These are phyloP conservation scores for Esox masquinongy DNA, from an alignment of 2,797 vertebrate species.

Conservation along the genomic window DNA sequence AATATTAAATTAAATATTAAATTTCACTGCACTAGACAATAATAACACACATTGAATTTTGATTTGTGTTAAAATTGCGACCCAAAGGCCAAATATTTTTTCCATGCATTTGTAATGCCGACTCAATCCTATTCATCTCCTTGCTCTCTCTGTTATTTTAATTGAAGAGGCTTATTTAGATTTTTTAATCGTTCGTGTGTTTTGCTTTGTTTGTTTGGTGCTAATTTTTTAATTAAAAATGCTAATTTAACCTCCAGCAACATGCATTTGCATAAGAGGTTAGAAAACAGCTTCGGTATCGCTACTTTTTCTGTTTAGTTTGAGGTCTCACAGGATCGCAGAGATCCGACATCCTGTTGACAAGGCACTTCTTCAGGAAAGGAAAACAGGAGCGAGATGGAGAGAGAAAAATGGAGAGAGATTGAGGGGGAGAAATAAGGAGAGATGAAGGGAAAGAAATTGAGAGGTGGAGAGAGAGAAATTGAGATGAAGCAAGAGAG, in stretches of 20 bases:
- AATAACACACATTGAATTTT: too few species aligned
- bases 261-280: slow-evolving; percentile 62
- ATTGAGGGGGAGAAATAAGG: not conserved
- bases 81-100: slow-evolving; percentile 34
- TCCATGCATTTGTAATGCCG: slow-evolving; percentile 16
- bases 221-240: slow-evolving; percentile 76
- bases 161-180: slow-evolving; percentile 62
- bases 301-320: slow-evolving; percentile 52
- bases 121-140: slow-evolving; percentile 13
- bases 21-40: too few species aligned
- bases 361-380: slow-evolving; percentile 38
- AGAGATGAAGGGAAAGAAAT: not conserved
- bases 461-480: not conserved
- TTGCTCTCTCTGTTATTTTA: slow-evolving; percentile 34
- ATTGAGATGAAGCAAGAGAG: too few species aligned
- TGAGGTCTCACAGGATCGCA: slow-evolving; percentile 53
- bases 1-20: slow-evolving; percentile 16
- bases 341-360: slow-evolving; percentile 44
- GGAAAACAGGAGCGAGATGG: not conserved
- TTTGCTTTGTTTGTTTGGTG: slow-evolving; percentile 76
- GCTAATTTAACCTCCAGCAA: slow-evolving; percentile 73
- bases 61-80: slow-evolving; percentile 40
- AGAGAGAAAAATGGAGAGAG: not conserved
- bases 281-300: slow-evolving; percentile 48
- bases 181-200: slow-evolving; percentile 73